These are phyloP conservation scores for Uloborus diversus DNA, from an alignment of 1,140 invertebrate species.

Conservation along the genomic window DNA sequence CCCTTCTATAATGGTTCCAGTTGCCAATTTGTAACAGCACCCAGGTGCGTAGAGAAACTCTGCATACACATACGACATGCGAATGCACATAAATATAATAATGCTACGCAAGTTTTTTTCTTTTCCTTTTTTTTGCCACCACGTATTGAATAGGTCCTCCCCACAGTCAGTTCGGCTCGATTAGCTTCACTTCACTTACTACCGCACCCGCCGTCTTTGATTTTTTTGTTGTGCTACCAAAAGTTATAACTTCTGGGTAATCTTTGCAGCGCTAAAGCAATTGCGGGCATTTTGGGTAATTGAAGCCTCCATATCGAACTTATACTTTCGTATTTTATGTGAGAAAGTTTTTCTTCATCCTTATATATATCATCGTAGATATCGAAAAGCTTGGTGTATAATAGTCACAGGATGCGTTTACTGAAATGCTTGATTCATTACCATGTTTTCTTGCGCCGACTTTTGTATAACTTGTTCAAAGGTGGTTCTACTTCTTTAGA, in stretches of 20 bases:
- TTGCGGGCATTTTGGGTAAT: slow-evolving; percentile 43
- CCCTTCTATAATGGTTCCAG: slow-evolving; percentile 34
- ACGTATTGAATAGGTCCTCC: slow-evolving; percentile 44
- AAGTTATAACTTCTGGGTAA: slow-evolving; percentile 34
- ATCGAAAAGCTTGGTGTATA: too few relatives aligned
- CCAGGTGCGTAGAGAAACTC: slow-evolving; percentile 44
- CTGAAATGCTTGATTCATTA: too few relatives aligned
- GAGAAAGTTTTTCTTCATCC: too few relatives aligned
- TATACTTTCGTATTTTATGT: too few relatives aligned
- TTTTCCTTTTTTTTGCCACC: slow-evolving; percentile 7
- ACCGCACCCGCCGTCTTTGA: slow-evolving; percentile 13
- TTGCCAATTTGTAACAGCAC: slow-evolving; percentile 50
- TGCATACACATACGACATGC: slow-evolving; percentile 22
- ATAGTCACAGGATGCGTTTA: too few relatives aligned
- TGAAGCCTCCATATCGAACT: too few relatives aligned
- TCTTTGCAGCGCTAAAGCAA: slow-evolving; percentile 27
- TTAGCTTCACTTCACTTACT: slow-evolving; percentile 42
- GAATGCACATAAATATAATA: slow-evolving; percentile 47
- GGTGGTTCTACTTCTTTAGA: too few relatives aligned
- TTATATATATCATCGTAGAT: too few relatives aligned
- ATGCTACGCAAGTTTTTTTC: too few relatives aligned
- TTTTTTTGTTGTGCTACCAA: not conserved
- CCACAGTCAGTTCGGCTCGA: slow-evolving; percentile 40
- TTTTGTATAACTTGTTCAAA: too few relatives aligned
- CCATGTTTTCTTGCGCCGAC: too few relatives aligned